Base-by-base conservation (phyloP, 2,888 invertebrate species). In the Dugesia japonica region DNA sequence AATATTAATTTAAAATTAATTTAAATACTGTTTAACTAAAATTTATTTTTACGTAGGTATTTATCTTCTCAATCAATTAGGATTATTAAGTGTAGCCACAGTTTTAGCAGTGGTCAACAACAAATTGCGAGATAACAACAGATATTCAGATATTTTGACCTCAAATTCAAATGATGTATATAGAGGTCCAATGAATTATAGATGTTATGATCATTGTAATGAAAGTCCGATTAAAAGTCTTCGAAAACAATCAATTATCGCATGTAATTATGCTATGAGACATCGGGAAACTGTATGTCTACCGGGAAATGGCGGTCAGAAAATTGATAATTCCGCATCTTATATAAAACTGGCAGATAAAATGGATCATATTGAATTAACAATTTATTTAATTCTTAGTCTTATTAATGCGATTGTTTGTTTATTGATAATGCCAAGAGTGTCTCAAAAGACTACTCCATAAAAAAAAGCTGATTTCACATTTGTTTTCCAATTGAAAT, bases 51-150 rank as follows among this genome's bases (percentile, higher is more conserved):
- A 9, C 27, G 76, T 38, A 77, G 77, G 77, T 71, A 77, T 77
- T 20, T 77, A 77, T 56, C 75, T 77, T 17, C 76, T 77, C 28
- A 77, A 77, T 71, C 77, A 77, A 28, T 42, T 77, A 17, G 77
- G 77, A 27, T 27, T 77, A 20, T 71, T 77, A 1, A 77, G 77
- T 42, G 38, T 77, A 4, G 77, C 77, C 23, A 77, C 77, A 13
- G 38, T 77, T 31, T 42, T 77, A 28, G 75, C 77, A n/a, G 77
- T 77, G 1, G 31, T 77, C 23, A 77, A 77, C 28, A 27, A 77
- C 9, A 77, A 77, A 71, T 20, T 76, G 1, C 73, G 76, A 17
- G 56, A 73, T 13, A 26, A 73, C 33, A 27, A 31, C 15, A 27
- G 72, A 31, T 28, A 72, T 28, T 28, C 27, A n/a, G 72, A 72